Conservation (phyloP, 2,113 vertebrate genomes). For the Camelus dromedarius region DNA sequence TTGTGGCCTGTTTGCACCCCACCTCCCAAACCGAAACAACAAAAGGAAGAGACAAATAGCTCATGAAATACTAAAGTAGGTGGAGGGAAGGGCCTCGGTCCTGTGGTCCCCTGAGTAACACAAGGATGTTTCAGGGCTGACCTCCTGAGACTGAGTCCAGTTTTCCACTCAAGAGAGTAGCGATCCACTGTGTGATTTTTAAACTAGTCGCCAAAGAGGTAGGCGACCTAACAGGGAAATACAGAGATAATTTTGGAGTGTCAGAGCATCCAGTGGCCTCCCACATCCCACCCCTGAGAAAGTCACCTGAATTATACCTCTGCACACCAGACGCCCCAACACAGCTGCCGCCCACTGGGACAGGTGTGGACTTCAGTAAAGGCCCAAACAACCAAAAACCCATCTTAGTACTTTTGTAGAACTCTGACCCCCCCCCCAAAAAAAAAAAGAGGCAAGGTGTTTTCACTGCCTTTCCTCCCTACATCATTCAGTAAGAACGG, state of each 20-base stretch:
- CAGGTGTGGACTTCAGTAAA: neutral
- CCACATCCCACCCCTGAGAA: neutral
- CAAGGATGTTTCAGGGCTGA: neutral
- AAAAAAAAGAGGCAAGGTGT: neutral
- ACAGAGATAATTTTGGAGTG: neutral
- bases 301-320: neutral
- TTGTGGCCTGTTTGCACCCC: neutral
- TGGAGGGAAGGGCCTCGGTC: neutral
- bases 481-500: neutral
- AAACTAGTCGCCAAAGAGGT: neutral
- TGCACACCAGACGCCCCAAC: neutral
- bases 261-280: neutral
- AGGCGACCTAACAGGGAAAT: neutral
- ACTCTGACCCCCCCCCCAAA: neutral
- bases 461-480: neutral
- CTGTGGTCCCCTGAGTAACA: neutral
- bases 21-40: neutral
- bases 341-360: neutral
- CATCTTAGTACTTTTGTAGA: neutral
- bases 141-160: neutral
- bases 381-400: neutral
- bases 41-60: neutral
- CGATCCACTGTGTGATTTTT: neutral
- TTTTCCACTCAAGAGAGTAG: neutral
- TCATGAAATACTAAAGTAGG: neutral